phyloP scores from a whole-genome alignment of 2,113 vertebrate genomes.

The Maccullochella peelii region DNA sequence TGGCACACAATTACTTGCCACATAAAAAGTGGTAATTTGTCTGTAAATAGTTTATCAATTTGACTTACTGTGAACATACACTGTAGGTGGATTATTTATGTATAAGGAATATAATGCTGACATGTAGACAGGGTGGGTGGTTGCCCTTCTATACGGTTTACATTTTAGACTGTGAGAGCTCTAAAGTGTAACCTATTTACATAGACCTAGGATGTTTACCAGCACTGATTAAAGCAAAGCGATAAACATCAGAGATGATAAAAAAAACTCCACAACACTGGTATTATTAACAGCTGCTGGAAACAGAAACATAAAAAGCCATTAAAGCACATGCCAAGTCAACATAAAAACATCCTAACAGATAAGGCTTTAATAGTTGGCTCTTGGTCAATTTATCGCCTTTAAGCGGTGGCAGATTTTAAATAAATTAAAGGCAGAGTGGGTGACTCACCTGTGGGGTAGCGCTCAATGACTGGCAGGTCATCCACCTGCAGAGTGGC shows the following conservation, averaged over 20 bases:
- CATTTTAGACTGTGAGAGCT: constrained; percentile 17
- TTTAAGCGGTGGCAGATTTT: constrained; percentile 33
- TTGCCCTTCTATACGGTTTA: constrained; percentile 13
- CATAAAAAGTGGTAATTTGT: constrained; percentile 67
- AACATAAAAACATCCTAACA: constrained; percentile 73
- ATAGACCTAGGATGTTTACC: constrained; percentile 21
- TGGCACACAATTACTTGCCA: constrained; percentile 63
- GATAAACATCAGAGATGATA: constrained; percentile 40
- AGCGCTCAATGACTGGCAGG: constrained; percentile 98
- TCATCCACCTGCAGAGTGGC: constrained; percentile 99
- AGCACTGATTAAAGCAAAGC: constrained; percentile 28
- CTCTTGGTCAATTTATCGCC: constrained; percentile 43
- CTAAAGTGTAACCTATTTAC: constrained; percentile 17
- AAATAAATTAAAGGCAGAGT: constrained; percentile 28
- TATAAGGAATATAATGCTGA: constrained; percentile 20
- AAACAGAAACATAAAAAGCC: constrained; percentile 73
- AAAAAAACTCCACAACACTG: constrained; percentile 62
- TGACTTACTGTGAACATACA: constrained; percentile 22
- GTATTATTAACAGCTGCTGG: constrained; percentile 67
- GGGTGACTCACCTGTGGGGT: constrained; percentile 94
- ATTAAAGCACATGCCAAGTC: constrained; percentile 79
- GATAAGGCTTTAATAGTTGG: constrained; percentile 39
- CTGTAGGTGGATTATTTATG: constrained; percentile 53
- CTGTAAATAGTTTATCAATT: constrained; percentile 71
- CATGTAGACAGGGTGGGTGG: constrained; percentile 26